phyloP scores from a whole-genome alignment of 2,888 invertebrate species.

The Clusia tigrina region DNA sequence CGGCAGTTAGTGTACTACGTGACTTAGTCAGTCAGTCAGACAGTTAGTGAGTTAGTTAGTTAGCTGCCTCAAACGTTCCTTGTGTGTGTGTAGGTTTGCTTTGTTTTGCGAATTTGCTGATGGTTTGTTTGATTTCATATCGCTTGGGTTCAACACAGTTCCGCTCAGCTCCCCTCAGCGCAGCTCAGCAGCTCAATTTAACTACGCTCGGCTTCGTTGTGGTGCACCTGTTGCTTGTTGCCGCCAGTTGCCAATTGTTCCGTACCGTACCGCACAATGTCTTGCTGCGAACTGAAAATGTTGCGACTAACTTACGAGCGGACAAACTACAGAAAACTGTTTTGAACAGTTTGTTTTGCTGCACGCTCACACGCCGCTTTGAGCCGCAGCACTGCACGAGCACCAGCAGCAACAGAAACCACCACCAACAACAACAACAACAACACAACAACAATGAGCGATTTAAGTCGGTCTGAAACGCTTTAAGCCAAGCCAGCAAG shows the following conservation, averaged over 20 bases:
- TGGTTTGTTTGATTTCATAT: too few relatives aligned
- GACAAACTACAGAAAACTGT: background rate
- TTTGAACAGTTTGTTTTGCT: conserved; percentile 2
- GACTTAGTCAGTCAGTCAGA: too few relatives aligned
- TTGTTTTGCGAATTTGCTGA: too few relatives aligned
- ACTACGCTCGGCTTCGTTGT: background rate
- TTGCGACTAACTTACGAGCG: background rate
- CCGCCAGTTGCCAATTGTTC: background rate
- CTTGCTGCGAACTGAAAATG: background rate
- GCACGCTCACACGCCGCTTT: background rate
- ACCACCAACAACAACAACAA: background rate
- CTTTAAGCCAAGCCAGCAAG: background rate
- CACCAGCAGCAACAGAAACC: background rate
- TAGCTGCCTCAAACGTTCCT: too few relatives aligned
- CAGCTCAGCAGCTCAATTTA: too few relatives aligned
- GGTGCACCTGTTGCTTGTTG: background rate
- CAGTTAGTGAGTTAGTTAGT: too few relatives aligned
- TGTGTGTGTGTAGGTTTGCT: too few relatives aligned
- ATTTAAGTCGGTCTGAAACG: conserved; percentile 1
- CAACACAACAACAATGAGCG: conserved; percentile 3
- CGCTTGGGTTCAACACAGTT: too few relatives aligned
- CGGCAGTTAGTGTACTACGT: too few relatives aligned
- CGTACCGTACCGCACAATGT: conserved; percentile 6
- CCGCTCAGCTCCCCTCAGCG: too few relatives aligned
- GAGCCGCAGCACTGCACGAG: background rate